Percentiles rank a stretch among this genome's conserved stretches.
Conservation (phyloP, 2,797 vertebrate species). For the Cuniculus paca region DNA sequence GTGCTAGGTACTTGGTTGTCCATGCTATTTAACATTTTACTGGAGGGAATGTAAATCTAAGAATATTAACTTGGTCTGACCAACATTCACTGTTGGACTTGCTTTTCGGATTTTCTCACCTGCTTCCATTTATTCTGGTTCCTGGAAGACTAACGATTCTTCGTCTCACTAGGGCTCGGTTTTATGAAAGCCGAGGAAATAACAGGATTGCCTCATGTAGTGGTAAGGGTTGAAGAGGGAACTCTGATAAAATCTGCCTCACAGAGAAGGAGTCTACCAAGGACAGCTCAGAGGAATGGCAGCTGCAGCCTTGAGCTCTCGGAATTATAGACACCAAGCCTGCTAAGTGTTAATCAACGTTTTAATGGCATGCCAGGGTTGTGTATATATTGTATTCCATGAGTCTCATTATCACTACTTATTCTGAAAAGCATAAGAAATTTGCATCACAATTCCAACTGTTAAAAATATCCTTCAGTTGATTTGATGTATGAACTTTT, state of each 20-base stretch:
- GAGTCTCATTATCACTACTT: not conserved
- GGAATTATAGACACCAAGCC: not conserved
- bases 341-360: constrained; percentile 16
- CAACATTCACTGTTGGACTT: not conserved
- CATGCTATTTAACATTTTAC: not conserved
- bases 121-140: not conserved
- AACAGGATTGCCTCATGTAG: not conserved
- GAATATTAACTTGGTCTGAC: not conserved
- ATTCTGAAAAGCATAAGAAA: constrained; percentile 34
- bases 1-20: not conserved
- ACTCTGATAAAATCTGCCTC: not conserved
- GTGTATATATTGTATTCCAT: not conserved
- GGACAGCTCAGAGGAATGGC: not conserved
- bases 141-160: not conserved
- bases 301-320: not conserved
- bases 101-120: not conserved
- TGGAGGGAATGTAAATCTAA: not conserved
- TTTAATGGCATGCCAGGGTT: not conserved
- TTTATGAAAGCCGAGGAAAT: not conserved
- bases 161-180: not conserved
- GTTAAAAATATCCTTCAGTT: constrained; percentile 78
- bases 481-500: constrained; percentile 81
- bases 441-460: constrained; percentile 65
- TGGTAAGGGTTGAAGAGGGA: not conserved
- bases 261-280: not conserved